These are phyloP conservation scores for Varecia variegata DNA, from an alignment of 2,797 vertebrate species.

Conservation along the genomic window DNA sequence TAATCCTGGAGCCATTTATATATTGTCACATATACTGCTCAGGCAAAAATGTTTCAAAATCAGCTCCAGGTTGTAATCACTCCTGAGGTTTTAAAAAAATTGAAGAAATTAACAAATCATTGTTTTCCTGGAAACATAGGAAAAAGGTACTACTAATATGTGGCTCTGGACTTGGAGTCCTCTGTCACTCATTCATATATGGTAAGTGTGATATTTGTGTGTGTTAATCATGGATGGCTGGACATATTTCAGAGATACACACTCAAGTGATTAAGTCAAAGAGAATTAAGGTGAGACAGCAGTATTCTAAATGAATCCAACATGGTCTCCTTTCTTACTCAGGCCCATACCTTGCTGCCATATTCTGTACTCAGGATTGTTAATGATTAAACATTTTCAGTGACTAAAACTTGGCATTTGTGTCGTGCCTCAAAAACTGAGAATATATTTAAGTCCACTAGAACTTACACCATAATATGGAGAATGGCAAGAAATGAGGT, in stretches of 20 bases:
- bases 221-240: background rate
- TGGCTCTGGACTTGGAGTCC: background rate
- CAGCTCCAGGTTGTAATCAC: background rate
- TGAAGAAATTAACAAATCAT: constrained; percentile 20
- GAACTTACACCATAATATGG: background rate
- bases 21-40: background rate
- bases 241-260: background rate
- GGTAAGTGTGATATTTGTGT: background rate
- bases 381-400: background rate
- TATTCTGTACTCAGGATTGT: background rate
- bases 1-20: background rate
- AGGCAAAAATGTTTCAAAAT: constrained; percentile 6
- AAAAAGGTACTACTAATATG: background rate
- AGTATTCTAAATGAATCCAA: background rate
- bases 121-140: background rate
- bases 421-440: background rate
- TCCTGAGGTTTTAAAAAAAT: background rate
- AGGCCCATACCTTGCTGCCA: background rate
- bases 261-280: background rate
- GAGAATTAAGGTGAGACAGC: background rate
- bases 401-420: background rate
- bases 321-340: background rate
- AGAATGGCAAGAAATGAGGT: background rate
- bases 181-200: background rate
- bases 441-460: background rate